Percentiles rank a stretch among this genome's conserved stretches.
These are phyloP conservation scores for Myodes glareolus DNA, from an alignment of 2,113 vertebrate species.

Conservation along the genomic window DNA sequence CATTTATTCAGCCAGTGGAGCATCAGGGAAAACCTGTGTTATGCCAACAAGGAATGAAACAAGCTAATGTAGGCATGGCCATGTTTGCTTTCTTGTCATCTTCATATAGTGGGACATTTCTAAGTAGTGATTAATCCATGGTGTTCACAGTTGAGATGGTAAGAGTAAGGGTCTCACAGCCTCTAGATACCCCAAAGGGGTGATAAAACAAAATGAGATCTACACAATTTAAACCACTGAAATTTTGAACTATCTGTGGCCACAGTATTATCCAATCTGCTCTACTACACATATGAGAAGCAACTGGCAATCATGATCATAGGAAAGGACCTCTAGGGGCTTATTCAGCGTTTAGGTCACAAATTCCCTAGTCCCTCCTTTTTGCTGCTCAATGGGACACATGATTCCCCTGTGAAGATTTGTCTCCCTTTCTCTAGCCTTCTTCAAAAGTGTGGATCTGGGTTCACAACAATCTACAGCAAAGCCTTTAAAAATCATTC, in stretches of 20 bases:
- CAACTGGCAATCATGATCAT: background rate
- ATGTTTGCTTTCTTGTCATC: background rate
- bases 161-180: background rate
- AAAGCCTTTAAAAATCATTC: background rate
- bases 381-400: background rate
- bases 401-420: background rate
- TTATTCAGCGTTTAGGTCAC: background rate
- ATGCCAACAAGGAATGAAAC: background rate
- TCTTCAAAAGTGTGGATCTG: background rate
- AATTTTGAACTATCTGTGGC: background rate
- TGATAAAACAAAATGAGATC: background rate
- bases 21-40: background rate
- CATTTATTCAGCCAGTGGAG: background rate
- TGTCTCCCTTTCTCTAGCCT: background rate
- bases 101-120: background rate
- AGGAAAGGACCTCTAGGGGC: background rate
- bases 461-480: background rate
- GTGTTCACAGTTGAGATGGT: background rate
- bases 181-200: background rate
- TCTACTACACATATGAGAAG: background rate
- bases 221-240: background rate
- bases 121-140: background rate
- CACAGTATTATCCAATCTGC: background rate
- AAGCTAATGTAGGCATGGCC: background rate
- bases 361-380: background rate